phyloP scores from a whole-genome alignment of 2,113 vertebrate genomes.

The Cervus canadensis region DNA sequence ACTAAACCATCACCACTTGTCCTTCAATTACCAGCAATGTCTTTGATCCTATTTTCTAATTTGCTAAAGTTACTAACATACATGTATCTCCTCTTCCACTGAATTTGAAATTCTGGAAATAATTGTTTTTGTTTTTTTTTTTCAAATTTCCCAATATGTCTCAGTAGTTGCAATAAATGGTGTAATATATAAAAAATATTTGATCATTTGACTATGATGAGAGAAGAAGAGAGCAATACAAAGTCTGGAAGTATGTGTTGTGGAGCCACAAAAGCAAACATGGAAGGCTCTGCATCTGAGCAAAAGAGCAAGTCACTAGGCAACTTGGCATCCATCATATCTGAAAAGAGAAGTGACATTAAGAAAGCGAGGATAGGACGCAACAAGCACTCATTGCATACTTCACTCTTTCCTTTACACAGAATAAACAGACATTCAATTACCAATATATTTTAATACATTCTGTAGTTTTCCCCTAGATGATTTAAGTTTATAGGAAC shows the following conservation, averaged over 20 bases:
- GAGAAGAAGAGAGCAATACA: background rate
- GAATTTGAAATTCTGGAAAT: background rate
- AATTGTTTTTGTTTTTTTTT: background rate
- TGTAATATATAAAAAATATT: background rate
- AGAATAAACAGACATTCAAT: background rate
- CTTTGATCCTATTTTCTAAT: background rate
- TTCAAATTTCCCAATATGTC: background rate
- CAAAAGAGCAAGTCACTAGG: background rate
- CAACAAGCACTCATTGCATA: background rate
- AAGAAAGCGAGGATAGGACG: background rate
- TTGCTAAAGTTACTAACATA: background rate
- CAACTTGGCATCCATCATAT: rapidly evolving
- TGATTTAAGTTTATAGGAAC: background rate
- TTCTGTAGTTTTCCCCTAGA: background rate
- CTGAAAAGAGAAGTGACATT: background rate
- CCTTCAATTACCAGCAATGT: background rate
- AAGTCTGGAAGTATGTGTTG: background rate
- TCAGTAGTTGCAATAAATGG: background rate
- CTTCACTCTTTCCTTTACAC: background rate
- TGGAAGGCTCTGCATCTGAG: background rate
- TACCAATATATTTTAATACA: background rate
- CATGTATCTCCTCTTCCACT: background rate
- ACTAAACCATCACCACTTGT: background rate
- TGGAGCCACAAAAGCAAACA: background rate
- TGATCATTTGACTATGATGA: background rate